Conservation (phyloP, 2,113 vertebrate species). For the Bothrops jararaca region DNA sequence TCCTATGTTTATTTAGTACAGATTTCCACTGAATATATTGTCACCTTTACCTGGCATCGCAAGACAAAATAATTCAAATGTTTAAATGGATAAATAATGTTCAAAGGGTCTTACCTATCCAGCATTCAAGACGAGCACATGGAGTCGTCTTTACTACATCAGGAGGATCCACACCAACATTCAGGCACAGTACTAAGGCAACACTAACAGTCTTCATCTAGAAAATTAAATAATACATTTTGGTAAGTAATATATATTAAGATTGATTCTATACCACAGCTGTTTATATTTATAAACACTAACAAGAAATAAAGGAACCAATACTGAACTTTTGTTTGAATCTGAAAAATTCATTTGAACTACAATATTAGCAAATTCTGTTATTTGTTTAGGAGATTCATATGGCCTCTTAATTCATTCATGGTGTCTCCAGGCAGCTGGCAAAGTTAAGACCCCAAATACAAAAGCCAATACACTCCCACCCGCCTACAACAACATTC, state of each 20-base stretch:
- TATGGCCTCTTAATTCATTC: not conserved
- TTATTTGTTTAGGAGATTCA: not conserved
- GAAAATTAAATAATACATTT: slow-evolving; percentile 39
- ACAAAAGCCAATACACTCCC: not conserved
- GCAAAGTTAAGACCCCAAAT: not conserved
- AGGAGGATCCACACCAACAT: slow-evolving; percentile 95
- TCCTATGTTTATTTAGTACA: not conserved
- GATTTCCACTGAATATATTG: not conserved
- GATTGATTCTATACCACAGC: not conserved
- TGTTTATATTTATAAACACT: not conserved
- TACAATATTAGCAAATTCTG: not conserved
- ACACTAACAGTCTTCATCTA: slow-evolving; percentile 99
- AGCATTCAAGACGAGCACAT: slow-evolving; percentile 93
- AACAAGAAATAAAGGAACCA: not conserved
- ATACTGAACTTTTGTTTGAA: not conserved
- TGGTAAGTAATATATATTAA: not conserved
- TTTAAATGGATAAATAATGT: not conserved
- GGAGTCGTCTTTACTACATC: slow-evolving; percentile 98
- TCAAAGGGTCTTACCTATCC: slow-evolving; percentile 84
- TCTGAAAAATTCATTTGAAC: not conserved
- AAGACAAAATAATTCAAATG: not conserved
- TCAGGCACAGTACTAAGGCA: slow-evolving; percentile 94
- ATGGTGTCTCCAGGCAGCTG: not conserved
- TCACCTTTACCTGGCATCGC: not conserved
- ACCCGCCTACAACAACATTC: not conserved